Percentiles rank a stretch among this genome's conserved stretches.
Evolutionary conservation across 2,888 invertebrate genomes (phyloP).

Genomic region (Hermaeophaga mercurialis): DNA sequence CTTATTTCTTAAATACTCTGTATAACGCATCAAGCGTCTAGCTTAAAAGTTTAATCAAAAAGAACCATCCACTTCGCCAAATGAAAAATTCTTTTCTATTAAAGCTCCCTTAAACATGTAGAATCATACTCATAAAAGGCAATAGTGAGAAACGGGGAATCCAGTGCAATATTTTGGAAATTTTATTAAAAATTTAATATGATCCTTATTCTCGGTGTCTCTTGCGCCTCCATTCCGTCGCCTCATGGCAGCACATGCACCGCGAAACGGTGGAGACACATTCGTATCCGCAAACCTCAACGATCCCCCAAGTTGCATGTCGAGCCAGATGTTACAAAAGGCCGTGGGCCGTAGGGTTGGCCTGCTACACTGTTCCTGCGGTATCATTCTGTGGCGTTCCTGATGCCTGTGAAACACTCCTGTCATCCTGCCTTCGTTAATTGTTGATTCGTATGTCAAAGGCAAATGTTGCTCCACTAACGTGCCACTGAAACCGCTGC

Average conservation of each 20-base stretch:
- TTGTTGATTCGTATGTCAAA: conserved; percentile 41
- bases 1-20: no score
- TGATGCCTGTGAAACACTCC: conserved; percentile 23
- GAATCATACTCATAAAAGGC: conserved; percentile 32
- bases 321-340: conserved; percentile 45
- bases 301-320: conserved; percentile 46
- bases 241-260: conserved; percentile 28
- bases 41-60: no score
- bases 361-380: conserved; percentile 32
- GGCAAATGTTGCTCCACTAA: conserved; percentile 43
- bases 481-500: no score
- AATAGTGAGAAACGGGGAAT: conserved; percentile 13
- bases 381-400: conserved; percentile 31
- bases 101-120: conserved; percentile 36
- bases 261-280: conserved; percentile 26
- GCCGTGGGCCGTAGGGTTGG: conserved; percentile 35
- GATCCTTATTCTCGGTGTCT: conserved; percentile 27
- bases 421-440: conserved; percentile 29
- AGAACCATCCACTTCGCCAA: no score
- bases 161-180: conserved; percentile 32
- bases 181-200: conserved; percentile 44
- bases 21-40: no score
- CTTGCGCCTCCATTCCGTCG: not conserved
- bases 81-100: no score
- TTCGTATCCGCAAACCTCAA: conserved; percentile 39